A percentile compares a stretch with the other conserved stretches of the same genome.
These are phyloP conservation scores for Agraylea sexmaculata DNA, from an alignment of 1,140 invertebrate genomes.

Conservation along the genomic window DNA sequence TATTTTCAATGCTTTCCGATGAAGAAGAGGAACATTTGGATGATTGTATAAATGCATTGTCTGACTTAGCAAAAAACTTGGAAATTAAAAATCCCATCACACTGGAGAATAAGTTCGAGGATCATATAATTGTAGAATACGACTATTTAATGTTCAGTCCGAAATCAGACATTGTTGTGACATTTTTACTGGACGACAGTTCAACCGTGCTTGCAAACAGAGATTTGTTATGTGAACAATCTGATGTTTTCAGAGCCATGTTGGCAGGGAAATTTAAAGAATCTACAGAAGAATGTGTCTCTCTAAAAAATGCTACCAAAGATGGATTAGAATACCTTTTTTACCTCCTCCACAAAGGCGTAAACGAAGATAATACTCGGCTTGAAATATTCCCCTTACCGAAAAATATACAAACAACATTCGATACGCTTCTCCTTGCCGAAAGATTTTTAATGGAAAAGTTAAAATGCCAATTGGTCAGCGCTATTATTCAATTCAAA, in stretches of 20 bases:
- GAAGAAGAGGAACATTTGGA: conserved; percentile 31
- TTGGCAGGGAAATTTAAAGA: conserved; percentile 54
- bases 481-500: conserved; percentile 39
- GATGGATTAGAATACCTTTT: conserved; percentile 42
- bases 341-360: conserved; percentile 38
- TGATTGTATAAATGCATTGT: conserved; percentile 33
- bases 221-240: conserved; percentile 46
- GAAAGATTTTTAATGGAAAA: conserved; percentile 52
- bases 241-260: conserved; percentile 53
- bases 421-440: conserved; percentile 53
- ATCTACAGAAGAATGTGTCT: conserved; percentile 43
- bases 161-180: conserved; percentile 36
- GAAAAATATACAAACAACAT: conserved; percentile 39
- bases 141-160: conserved; percentile 32
- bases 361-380: conserved; percentile 32
- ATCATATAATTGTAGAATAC: conserved; percentile 27
- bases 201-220: conserved; percentile 46
- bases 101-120: conserved; percentile 29
- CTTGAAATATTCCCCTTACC: conserved; percentile 32
- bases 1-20: conserved; percentile 26
- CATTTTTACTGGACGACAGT: conserved; percentile 51
- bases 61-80: conserved; percentile 33
- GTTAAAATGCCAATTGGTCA: conserved; percentile 40
- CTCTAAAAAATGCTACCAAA: conserved; percentile 43
- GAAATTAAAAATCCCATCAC: conserved; percentile 38